Base-by-base conservation (phyloP, 2,113 vertebrate species). In the Solenodon paradoxus region DNA sequence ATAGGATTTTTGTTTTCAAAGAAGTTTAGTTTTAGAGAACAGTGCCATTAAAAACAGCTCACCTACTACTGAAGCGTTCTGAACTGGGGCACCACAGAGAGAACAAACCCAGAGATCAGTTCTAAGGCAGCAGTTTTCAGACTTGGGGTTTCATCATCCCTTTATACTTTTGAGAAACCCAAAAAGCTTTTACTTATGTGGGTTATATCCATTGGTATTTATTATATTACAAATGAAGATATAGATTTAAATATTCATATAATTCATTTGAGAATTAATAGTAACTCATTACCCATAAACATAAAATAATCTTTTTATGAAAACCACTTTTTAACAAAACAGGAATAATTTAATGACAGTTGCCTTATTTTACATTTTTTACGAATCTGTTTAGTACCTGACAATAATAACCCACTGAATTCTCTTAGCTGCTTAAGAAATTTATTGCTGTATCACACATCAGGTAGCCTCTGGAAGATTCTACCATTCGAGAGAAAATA, bases 251-350 rank as follows among this genome's bases (percentile, higher is more conserved):
- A n/a, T 94, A 66, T 61, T 55, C 66, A 1, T 17, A 7, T 61
- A 84, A 61, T 77, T 85, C 22, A 47, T 51, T 88, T 83, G 61
- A 90, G 51, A 77, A 80, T 80, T 64, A 96, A 30, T 28, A 71
- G 45, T 47, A 77, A 57, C n/a, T n/a, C n/a, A n/a, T n/a, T n/a
- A n/a, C 30, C 28, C 13, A 63, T 32, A 77, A 80, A 47, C 11
- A 35, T 61, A 63, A 68, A 74, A 74, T 40, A 92, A 53, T 78
- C 47, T 63, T 72, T 74, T 88, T n/a, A 81, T 40, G 20, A 95
- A 75, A 83, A 68, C 4, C 35, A 32, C 9, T 57, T 68, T 87
- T 74, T 59, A 63, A 59, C 13, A 69, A 79, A 90, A 92, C 57
- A 59, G 57, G 22, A 26, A 94, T 49, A 78, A 66, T 71, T 81